Evolutionary conservation across 2,113 vertebrate species (phyloP), one percentile per base, ranked within the genome.

Genomic region (Ctenomys sociabilis): DNA sequence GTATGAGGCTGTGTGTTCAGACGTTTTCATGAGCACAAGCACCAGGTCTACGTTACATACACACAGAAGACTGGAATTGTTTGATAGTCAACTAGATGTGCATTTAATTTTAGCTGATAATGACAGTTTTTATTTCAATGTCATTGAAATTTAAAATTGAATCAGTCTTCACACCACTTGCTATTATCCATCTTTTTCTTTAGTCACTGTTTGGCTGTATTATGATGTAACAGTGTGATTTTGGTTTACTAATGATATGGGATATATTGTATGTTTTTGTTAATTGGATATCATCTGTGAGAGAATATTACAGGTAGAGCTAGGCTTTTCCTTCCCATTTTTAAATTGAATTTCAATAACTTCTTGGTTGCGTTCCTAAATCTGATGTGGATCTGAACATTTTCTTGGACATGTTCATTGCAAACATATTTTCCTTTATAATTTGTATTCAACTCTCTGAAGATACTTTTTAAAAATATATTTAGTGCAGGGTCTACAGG

Each of bases 71-170:
- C 12, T 85, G 26, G 32, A 45, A 91, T 28, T 85, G 1, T 16
- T 73, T 28, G 14, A 82, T 66, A 63, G 78, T 28, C 72, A 66
- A 90, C 2, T 78, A 70, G 21, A 14, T 28, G 0, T 32, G 40
- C 32, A 17, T 73, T 88, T 95, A 87, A 61, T 63, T 84, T 90
- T 35, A 70, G 14, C 19, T 78, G 40, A 45, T 54, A 75, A 43
- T 37, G 28, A 32, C 1, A 73, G 45, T 59, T 82, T 90, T 96
- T 21, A 37, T 37, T 72, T 72, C n/a, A 40, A 57, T 84, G 4
- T 70, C 63, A 40, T 78, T n/a, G n/a, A n/a, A 73, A 91, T 63
- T 94, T 90, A 32, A 5, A 90, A 66, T 13, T 90, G 45, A 90
- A 28, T 8, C 9, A 93, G 77, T 93, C 3, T 90, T 73, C 12